Percentiles rank a stretch among this genome's conserved stretches.
These are phyloP conservation scores for Oryzias dopingdopingensis DNA, from an alignment of 2,797 vertebrate species.

Conservation along the genomic window DNA sequence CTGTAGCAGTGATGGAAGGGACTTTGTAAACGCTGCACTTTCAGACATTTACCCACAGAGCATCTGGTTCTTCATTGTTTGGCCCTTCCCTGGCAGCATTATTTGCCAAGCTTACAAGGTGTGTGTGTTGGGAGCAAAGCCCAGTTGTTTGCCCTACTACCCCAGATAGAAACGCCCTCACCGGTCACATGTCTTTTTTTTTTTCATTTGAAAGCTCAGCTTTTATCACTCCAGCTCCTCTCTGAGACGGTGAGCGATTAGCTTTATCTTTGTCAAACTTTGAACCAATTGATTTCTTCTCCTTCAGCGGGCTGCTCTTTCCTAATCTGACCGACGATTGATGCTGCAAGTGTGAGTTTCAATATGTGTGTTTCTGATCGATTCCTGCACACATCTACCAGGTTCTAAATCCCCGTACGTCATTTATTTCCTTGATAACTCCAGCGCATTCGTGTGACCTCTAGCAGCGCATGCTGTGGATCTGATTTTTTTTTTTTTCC, in stretches of 20 bases:
- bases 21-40: constrained; percentile 16
- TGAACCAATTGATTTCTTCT: constrained; percentile 34
- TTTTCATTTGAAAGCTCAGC: constrained; percentile 21
- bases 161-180: constrained; percentile 52
- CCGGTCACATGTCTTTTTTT: constrained; percentile 33
- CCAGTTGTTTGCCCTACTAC: constrained; percentile 52
- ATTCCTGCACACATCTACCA: constrained; percentile 9
- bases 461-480: constrained; percentile 34
- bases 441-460: constrained; percentile 40
- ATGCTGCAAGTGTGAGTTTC: constrained; percentile 20
- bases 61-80: constrained; percentile 51
- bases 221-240: constrained; percentile 29
- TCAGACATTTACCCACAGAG: constrained; percentile 22
- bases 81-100: constrained; percentile 35
- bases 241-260: constrained; percentile 23
- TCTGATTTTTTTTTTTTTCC: constrained; percentile 25
- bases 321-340: constrained; percentile 25
- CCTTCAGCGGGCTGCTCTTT: constrained; percentile 12
- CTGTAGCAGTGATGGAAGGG: constrained; percentile 72
- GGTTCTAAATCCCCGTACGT: constrained; percentile 13
- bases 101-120: constrained; percentile 52
- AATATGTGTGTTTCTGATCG: constrained; percentile 11
- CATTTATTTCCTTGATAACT: constrained; percentile 25
- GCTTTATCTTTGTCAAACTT: constrained; percentile 35
- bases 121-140: constrained; percentile 47